A percentile compares a stretch with the other conserved stretches of the same genome.
Conservation (phyloP, 2,888 invertebrate species). For the Dryobota labecula region DNA sequence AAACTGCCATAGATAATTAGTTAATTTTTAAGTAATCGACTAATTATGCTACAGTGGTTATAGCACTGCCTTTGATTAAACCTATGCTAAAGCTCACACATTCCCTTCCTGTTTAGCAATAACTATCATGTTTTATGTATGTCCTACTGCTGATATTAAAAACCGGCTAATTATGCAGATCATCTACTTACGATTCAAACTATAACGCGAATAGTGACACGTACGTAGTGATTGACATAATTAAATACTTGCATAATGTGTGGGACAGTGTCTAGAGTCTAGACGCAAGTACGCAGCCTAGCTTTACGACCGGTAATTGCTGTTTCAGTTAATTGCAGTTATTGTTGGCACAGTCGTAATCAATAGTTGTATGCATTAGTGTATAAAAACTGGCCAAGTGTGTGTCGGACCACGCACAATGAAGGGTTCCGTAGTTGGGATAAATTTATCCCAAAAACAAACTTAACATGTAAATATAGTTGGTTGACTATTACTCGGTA, state of each 20-base stretch:
- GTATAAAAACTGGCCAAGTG: too few relatives aligned
- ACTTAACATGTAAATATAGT: too few relatives aligned
- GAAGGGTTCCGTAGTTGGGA: too few relatives aligned
- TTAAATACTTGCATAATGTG: conserved; percentile 55
- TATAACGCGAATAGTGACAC: conserved; percentile 45
- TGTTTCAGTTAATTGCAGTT: conserved; percentile 23
- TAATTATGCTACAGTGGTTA: too few relatives aligned
- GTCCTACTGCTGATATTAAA: conserved; percentile 40
- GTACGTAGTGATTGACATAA: conserved; percentile 43
- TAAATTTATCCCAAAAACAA: too few relatives aligned
- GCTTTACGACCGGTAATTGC: conserved; percentile 38
- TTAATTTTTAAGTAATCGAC: too few relatives aligned
- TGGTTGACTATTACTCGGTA: too few relatives aligned
- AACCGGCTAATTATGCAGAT: conserved; percentile 52
- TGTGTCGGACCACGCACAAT: too few relatives aligned
- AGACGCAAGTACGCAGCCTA: conserved; percentile 23
- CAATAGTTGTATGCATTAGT: conserved; percentile 5
- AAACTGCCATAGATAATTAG: too few relatives aligned
- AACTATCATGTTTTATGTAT: conserved; percentile 31
- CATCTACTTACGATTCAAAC: conserved; percentile 40
- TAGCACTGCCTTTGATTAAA: neutral
- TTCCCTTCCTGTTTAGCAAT: conserved; percentile 29
- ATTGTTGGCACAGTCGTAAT: conserved; percentile 12
- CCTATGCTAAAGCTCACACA: conserved; percentile 9
- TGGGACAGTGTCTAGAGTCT: conserved; percentile 53